Evolutionary conservation across 1,140 invertebrate species (phyloP).

Genomic region (Euura lappo): DNA sequence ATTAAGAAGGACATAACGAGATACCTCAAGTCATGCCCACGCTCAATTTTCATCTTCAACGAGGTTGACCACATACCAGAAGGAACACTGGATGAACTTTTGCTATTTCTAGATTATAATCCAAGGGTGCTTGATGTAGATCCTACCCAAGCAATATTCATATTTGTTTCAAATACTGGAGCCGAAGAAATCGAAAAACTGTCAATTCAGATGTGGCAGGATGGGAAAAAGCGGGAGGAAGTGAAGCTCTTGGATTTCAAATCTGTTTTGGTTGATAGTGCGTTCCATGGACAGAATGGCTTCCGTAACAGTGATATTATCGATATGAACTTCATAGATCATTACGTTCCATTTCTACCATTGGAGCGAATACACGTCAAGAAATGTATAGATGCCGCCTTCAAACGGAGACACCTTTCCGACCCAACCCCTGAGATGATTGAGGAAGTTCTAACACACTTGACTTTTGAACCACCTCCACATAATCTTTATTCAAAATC

Average conservation of each 20-base stretch:
- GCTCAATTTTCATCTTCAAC: conserved; percentile 93
- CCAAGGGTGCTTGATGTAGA: conserved; percentile 64
- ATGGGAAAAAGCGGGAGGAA: conserved; percentile 70
- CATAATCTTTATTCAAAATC: conserved; percentile 62
- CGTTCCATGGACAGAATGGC: conserved; percentile 82
- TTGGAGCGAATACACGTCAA: conserved; percentile 85
- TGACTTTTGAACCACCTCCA: conserved; percentile 61
- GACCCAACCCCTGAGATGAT: conserved; percentile 59
- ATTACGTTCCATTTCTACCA: conserved; percentile 93
- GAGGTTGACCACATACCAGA: conserved; percentile 94
- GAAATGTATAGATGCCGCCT: conserved; percentile 72
- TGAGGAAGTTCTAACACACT: conserved; percentile 49
- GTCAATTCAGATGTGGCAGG: conserved; percentile 68
- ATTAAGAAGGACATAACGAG: conserved; percentile 66
- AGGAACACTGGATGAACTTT: conserved; percentile 82
- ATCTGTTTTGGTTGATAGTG: conserved; percentile 70
- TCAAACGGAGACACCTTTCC: conserved; percentile 51
- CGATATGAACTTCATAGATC: conserved; percentile 83
- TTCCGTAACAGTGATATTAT: conserved; percentile 81
- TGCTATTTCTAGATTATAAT: conserved; percentile 90
- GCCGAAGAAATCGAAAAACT: conserved; percentile 71
- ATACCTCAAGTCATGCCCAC: conserved; percentile 72
- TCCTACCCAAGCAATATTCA: conserved; percentile 80
- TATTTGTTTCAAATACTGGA: conserved; percentile 91
- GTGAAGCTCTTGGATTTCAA: conserved; percentile 80